A percentile compares a stretch with the other conserved stretches of the same genome.
These are phyloP conservation scores for Artibeus lituratus DNA, from an alignment of 2,797 vertebrate genomes.

Conservation along the genomic window DNA sequence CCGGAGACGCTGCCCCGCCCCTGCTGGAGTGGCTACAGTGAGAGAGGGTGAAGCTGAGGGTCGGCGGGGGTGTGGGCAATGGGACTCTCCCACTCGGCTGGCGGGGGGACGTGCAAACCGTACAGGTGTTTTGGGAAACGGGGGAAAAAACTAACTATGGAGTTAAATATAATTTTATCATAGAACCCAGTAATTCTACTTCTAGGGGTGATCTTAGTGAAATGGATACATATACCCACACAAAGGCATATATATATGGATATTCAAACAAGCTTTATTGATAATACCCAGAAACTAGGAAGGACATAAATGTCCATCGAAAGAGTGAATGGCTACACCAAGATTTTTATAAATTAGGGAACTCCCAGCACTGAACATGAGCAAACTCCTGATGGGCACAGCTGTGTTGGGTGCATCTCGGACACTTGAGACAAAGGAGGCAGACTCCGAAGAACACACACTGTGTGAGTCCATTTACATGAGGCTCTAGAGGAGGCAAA, in stretches of 20 bases:
- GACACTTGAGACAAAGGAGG: neutral
- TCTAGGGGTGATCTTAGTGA: neutral
- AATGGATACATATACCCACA: neutral
- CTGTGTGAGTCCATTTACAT: neutral
- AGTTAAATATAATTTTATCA: neutral
- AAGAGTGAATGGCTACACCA: neutral
- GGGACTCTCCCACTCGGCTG: neutral
- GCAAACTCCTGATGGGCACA: neutral
- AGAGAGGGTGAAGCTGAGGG: neutral
- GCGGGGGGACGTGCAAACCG: neutral
- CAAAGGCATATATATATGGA: neutral
- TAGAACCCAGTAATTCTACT: neutral
- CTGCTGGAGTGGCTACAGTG: neutral
- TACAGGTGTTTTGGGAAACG: neutral
- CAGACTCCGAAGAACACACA: neutral
- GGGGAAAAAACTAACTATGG: neutral
- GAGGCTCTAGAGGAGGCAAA: neutral
- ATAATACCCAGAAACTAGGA: neutral
- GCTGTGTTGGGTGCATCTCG: neutral
- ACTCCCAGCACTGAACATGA: neutral
- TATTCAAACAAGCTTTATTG: neutral
- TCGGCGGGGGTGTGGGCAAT: neutral
- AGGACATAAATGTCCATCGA: neutral
- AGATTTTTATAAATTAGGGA: neutral
- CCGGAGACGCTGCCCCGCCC: neutral